Evolutionary conservation across 30 jellyfish, hydroid and myxozoan species (phyloP).

Genomic region (Catostylus mosaicus): DNA sequence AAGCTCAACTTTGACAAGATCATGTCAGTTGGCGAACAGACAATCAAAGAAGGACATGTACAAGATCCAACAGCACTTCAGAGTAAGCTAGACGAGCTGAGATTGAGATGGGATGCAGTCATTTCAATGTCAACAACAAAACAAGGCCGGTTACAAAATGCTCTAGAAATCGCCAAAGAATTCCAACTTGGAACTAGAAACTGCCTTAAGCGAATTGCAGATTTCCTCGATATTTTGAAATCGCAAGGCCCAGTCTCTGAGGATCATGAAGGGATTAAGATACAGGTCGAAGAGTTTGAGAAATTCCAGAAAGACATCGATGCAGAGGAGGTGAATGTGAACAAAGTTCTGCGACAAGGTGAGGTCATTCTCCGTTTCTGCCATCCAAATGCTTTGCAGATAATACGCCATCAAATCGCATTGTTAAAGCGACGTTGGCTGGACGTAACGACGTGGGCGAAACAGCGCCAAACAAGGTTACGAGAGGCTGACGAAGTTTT

Average conservation of each 20-base stretch:
- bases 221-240: conserved; percentile 61
- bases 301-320: conserved; percentile 45
- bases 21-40: conserved; percentile 89
- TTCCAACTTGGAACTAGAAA: conserved; percentile 80
- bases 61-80: conserved; percentile 79
- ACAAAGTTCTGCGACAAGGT: conserved; percentile 85
- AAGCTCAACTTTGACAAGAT: conserved; percentile 79
- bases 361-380: conserved; percentile 96
- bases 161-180: conserved; percentile 89
- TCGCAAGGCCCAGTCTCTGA: conserved; percentile 96
- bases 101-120: conserved; percentile 88
- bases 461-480: conserved; percentile 87
- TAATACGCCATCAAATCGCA: conserved; percentile 87
- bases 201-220: conserved; percentile 59
- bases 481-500: conserved; percentile 72
- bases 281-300: conserved; percentile 83
- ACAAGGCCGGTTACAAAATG: conserved; percentile 88
- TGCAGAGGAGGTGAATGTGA: conserved; percentile 77
- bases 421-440: conserved; percentile 83
- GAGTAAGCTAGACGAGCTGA: conserved; percentile 76
- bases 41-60: conserved; percentile 81
- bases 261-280: conserved; percentile 72
- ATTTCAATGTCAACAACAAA: conserved; percentile 84
- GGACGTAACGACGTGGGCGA: conserved; percentile 97
- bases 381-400: conserved; percentile 93